Percentiles rank a stretch among this genome's conserved stretches.
Evolutionary conservation across 2,888 invertebrate genomes (phyloP).

Genomic region (Poecilobothrus nobilitatus): DNA sequence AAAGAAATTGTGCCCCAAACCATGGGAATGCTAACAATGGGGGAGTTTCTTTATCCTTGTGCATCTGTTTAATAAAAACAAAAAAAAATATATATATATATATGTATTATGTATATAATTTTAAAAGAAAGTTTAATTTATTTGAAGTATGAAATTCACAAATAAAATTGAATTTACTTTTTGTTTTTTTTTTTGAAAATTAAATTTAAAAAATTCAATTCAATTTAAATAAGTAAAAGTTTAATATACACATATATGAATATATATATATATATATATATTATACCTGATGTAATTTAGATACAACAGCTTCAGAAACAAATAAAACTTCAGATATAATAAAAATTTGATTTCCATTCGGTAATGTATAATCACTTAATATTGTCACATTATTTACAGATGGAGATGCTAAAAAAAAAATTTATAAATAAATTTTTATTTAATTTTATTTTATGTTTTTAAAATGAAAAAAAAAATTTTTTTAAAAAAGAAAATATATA

Average conservation of each 20-base stretch:
- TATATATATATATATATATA: neutral
- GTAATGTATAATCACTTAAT: conserved; percentile 53
- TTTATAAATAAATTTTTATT: neutral
- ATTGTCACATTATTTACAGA: conserved; percentile 53
- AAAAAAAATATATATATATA: conserved; percentile 6
- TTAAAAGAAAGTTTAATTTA: neutral
- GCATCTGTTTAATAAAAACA: conserved; percentile 35
- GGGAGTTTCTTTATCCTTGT: conserved; percentile 57
- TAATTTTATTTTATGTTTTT: neutral
- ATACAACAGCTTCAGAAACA: conserved; percentile 54
- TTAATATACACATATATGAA: too few relatives aligned
- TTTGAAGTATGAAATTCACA: too few relatives aligned
- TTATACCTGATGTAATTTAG: conserved; percentile 51
- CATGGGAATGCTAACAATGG: conserved; percentile 56
- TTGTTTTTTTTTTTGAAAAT: too few relatives aligned
- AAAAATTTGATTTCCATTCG: conserved; percentile 55
- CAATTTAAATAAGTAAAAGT: neutral
- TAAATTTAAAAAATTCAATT: too few relatives aligned
- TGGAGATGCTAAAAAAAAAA: conserved; percentile 43
- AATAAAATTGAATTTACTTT: neutral
- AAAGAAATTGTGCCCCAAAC: conserved; percentile 57
- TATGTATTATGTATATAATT: conserved; percentile 12
- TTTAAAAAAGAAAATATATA: neutral
- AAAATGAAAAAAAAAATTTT: neutral
- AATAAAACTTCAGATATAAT: conserved; percentile 54